Evolutionary conservation across 2,888 invertebrate species (phyloP), one percentile per base, ranked within the genome.

Genomic region (Leptinotarsa juncta): DNA sequence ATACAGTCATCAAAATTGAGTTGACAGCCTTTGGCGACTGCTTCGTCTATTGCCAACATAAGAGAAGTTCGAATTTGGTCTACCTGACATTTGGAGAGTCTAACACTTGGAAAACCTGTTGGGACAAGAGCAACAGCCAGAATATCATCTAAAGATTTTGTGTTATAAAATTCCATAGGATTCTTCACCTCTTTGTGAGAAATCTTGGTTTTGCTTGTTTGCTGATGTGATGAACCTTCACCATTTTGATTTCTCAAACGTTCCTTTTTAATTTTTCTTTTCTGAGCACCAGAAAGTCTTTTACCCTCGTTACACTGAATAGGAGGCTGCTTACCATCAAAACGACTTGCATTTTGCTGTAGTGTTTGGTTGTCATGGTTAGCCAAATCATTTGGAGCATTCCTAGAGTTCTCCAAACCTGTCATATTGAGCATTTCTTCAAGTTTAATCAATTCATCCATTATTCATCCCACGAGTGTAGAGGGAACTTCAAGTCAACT

Each of bases 241-340:
- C 20, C 57, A 42, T 53, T 49, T 48, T 16, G 18, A 32, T 62
- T 60, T 48, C 65, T 72, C 57, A 23, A 4, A 26, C 57, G 57
- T 42, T 50, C 65, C 50, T 69, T 72, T 68, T 72, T 72, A 1
- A 72, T 16, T 65, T 72, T 72, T 42, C 72, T 55, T 51, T 68
- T 72, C 65, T 72, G 72, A 14, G 72, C 72, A 18, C 72, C 72
- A 32, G 72, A 72, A 16, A 72, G 42, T 62, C 42, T 71, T 32
- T 65, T 65, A 48, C 53, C 48, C 18, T 50, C 53, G 23, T 57
- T 57, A 23, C 4, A 23, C 2, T 14, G 23, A 23, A 20, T 23
- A 57, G 26, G 14, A 57, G 57, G 23, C 15, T 15, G 15, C 12
- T 10, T 57, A 57, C 23, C 57, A 57, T 23, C 57, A 10, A 20